These are phyloP conservation scores for Antechinus flavipes DNA, from an alignment of 2,113 vertebrate species.

Conservation along the genomic window DNA sequence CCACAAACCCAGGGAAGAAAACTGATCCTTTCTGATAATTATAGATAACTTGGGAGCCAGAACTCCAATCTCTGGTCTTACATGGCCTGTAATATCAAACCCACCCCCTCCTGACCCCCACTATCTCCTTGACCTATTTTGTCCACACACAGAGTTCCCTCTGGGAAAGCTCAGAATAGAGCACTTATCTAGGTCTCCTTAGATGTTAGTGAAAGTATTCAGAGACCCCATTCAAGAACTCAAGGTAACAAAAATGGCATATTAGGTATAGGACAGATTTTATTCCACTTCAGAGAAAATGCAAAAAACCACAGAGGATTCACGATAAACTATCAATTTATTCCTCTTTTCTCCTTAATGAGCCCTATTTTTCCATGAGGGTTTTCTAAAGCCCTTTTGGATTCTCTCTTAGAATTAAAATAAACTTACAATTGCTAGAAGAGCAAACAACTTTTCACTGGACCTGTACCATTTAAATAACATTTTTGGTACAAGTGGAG, in stretches of 20 bases:
- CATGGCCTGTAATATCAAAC: not conserved
- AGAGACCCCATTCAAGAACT: not conserved
- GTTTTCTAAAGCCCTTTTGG: not conserved
- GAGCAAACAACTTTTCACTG: not conserved
- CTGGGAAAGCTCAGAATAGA: slow-evolving; percentile 1
- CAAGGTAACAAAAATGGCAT: not conserved
- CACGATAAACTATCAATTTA: not conserved
- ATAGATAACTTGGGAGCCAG: not conserved
- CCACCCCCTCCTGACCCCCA: not conserved
- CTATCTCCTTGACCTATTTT: not conserved
- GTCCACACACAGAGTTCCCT: slow-evolving; percentile 15
- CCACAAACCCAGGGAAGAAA: not conserved
- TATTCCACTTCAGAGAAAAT: not conserved
- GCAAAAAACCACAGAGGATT: not conserved
- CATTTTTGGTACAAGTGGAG: not conserved
- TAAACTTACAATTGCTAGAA: not conserved
- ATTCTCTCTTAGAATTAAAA: not conserved
- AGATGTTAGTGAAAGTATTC: not conserved
- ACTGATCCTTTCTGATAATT: not conserved
- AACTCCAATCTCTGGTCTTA: not conserved
- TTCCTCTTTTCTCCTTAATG: not conserved
- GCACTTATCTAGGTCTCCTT: not conserved
- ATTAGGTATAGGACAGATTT: not conserved
- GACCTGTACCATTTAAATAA: not conserved
- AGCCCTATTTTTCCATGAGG: not conserved